Conservation (phyloP, 2,797 vertebrate species). For the Neoniphon sammara region DNA sequence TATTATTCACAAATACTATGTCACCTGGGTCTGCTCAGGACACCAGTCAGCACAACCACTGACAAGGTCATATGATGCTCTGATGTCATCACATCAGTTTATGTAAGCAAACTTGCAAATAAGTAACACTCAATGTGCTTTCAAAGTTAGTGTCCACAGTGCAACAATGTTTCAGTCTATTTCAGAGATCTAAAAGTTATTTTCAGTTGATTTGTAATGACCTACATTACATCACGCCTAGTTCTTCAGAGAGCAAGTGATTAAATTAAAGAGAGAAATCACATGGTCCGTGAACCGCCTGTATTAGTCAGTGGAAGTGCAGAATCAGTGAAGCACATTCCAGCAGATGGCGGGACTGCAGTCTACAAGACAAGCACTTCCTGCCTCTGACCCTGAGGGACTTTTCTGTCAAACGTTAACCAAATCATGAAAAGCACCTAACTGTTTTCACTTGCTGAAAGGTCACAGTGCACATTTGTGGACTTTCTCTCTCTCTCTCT, state of each 20-base stretch:
- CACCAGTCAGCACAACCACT: not conserved
- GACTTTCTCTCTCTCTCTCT: not conserved
- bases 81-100: not conserved
- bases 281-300: conserved; percentile 5
- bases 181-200: not conserved
- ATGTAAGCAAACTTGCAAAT: no score
- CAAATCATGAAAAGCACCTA: not conserved
- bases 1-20: no score
- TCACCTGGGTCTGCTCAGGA: not conserved
- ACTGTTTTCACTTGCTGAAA: not conserved
- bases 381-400: not conserved
- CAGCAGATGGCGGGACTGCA: not conserved
- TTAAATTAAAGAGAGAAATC: conserved; percentile 2
- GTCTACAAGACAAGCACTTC: not conserved
- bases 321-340: conserved; percentile 4
- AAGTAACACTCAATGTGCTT: no score
- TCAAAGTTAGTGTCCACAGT: not conserved
- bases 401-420: not conserved
- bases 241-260: conserved; percentile 4
- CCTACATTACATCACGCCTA: not conserved
- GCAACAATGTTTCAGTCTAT: not conserved
- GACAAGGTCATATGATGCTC: not conserved
- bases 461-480: no score
- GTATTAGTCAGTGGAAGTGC: not conserved
- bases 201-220: not conserved